Percentiles rank a stretch among this genome's conserved stretches.
phyloP scores from a whole-genome alignment of 2,113 vertebrate genomes.

The Chamaea fasciata region DNA sequence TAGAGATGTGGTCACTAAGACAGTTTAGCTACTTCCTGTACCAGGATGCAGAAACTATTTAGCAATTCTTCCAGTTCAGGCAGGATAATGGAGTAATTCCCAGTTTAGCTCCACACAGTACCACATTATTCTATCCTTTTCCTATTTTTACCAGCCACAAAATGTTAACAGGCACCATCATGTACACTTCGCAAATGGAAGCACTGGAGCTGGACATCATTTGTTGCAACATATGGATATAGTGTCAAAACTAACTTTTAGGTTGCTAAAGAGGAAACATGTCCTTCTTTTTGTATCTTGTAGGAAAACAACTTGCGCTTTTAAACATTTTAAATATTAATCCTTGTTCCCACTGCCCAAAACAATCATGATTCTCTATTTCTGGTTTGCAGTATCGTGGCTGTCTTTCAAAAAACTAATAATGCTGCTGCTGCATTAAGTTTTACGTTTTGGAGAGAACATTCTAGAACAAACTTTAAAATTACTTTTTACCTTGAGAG shows the following conservation, averaged over 20 bases:
- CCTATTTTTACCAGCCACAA: neutral
- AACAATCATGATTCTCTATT: neutral
- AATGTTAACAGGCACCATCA: neutral
- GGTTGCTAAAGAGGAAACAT: neutral
- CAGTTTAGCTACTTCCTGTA: neutral
- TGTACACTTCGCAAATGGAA: neutral
- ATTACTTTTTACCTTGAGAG: conserved; percentile 48
- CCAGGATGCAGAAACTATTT: neutral
- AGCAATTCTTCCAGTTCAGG: neutral
- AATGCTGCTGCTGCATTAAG: neutral
- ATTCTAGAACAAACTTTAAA: neutral
- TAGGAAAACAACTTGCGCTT: neutral
- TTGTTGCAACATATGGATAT: neutral
- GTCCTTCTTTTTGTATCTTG: neutral
- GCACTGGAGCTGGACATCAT: neutral
- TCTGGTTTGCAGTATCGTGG: neutral
- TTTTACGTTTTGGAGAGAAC: neutral
- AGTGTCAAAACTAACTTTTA: neutral
- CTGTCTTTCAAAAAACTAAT: neutral
- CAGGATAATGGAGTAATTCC: neutral
- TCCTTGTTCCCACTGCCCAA: neutral
- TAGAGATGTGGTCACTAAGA: neutral
- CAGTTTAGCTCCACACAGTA: neutral
- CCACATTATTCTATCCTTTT: neutral
- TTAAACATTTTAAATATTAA: neutral